These are phyloP conservation scores for Penaeus indicus DNA, from an alignment of 1,140 invertebrate species.

Conservation along the genomic window DNA sequence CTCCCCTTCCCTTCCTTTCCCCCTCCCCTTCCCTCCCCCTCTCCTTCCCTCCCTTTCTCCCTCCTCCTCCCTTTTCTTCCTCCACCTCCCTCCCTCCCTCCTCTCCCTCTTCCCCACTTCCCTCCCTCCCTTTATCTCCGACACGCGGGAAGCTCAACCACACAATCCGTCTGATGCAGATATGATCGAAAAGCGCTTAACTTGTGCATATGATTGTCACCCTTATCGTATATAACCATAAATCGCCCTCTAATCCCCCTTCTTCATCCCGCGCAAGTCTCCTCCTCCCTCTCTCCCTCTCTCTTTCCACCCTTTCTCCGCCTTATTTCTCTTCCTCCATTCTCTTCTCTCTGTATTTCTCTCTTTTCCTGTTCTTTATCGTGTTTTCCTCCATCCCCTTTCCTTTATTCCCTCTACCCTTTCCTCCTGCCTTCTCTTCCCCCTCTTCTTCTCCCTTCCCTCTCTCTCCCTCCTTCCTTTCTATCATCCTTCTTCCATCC, in stretches of 20 bases:
- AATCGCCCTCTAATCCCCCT: too few species aligned
- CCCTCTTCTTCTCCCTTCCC: neutral
- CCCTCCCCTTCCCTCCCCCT: neutral
- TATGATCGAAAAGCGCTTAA: too few species aligned
- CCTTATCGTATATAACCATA: too few species aligned
- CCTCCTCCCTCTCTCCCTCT: neutral
- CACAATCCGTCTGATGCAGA: too few species aligned
- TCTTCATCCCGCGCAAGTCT: neutral
- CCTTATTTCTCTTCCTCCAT: neutral
- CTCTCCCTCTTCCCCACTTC: neutral
- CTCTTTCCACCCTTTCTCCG: too few species aligned
- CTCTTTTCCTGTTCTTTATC: neutral
- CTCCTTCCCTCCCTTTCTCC: neutral
- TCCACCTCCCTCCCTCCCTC: neutral
- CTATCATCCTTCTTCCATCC: neutral
- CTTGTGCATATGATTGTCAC: too few species aligned
- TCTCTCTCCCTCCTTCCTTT: neutral
- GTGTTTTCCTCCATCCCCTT: neutral
- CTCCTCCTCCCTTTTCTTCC: neutral
- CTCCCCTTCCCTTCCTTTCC: constrained; percentile 2
- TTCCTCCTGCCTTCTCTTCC: too few species aligned
- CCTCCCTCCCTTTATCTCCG: too few species aligned
- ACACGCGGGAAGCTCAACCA: too few species aligned
- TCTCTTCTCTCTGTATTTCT: neutral
- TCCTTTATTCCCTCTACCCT: neutral